Evolutionary conservation across 2,113 vertebrate species (phyloP).

Genomic region (Sander lucioperca): DNA sequence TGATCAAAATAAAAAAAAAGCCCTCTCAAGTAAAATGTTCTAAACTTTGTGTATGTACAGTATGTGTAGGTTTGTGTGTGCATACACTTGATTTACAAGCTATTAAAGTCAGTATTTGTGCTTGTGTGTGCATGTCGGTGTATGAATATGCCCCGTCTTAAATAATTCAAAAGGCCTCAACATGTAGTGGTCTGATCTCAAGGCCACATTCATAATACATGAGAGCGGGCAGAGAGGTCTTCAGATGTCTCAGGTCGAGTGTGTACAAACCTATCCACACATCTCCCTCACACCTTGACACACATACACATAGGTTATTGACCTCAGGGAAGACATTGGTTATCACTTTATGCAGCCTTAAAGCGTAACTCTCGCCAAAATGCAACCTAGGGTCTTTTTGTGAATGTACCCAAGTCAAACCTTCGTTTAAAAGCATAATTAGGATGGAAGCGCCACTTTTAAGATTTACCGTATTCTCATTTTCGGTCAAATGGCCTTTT

Average conservation of each 20-base stretch:
- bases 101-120: slow-evolving; percentile 11
- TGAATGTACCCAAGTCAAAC: no score
- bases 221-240: slow-evolving; percentile 34
- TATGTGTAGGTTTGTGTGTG: not conserved
- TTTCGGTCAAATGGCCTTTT: no score
- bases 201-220: slow-evolving; percentile 75
- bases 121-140: slow-evolving; percentile 5
- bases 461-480: no score
- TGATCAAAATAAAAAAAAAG: not conserved
- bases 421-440: no score
- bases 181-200: slow-evolving; percentile 68
- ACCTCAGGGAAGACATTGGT: slow-evolving; percentile 30
- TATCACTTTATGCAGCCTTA: not conserved
- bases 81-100: not conserved
- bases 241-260: slow-evolving; percentile 27
- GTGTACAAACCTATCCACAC: slow-evolving; percentile 18
- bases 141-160: slow-evolving; percentile 34
- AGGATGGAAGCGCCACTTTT: no score
- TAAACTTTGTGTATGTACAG: not conserved
- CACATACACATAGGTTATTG: not conserved
- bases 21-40: not conserved
- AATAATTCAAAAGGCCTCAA: slow-evolving; percentile 72
- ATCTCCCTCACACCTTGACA: not conserved
- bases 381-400: no score
- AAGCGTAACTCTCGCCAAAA: no score